Conservation (phyloP, 1,140 invertebrate species). For the Eupristina koningsbergeri region DNA sequence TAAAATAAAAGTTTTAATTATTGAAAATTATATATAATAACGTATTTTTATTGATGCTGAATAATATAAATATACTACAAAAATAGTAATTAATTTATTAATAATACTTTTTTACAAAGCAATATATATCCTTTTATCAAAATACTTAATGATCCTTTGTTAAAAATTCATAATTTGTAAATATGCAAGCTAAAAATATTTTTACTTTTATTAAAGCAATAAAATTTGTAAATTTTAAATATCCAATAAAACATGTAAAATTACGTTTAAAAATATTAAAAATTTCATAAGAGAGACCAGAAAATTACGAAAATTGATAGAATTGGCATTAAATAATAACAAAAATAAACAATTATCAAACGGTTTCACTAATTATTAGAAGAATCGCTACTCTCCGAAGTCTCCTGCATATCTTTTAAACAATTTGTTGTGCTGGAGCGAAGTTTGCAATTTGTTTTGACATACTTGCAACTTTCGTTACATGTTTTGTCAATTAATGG, state of each 20-base stretch:
- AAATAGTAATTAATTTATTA: neutral
- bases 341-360: neutral
- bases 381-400: neutral
- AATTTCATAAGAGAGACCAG: neutral
- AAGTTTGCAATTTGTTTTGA: slow-evolving; percentile 14
- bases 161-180: neutral
- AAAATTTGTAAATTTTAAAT: neutral
- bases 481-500: neutral
- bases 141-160: neutral
- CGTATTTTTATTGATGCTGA: neutral
- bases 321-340: neutral
- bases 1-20: neutral
- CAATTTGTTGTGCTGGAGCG: neutral
- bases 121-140: neutral
- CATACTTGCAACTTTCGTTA: slow-evolving; percentile 12
- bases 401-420: neutral
- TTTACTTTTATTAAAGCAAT: neutral
- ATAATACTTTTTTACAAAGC: neutral
- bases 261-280: neutral
- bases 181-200: slow-evolving; percentile 14
- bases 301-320: slow-evolving; percentile 9
- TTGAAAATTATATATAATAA: neutral
- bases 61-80: neutral
- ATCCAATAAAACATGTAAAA: neutral
- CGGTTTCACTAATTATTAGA: slow-evolving; percentile 2